phyloP scores from a whole-genome alignment of 1,140 invertebrate genomes.

The Drosophila oshimai region DNA sequence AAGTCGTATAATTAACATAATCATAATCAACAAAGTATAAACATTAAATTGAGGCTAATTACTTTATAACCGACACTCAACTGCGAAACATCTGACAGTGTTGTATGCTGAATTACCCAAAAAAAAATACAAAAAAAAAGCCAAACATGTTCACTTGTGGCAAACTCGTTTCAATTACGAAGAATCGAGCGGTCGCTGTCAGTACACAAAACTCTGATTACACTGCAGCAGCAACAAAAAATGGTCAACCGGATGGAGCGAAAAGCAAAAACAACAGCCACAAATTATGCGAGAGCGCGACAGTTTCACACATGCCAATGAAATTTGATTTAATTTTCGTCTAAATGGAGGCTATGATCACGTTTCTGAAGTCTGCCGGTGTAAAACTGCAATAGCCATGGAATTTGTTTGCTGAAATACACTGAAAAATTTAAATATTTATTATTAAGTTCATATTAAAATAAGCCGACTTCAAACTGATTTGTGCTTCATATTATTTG shows the following conservation, averaged over 20 bases:
- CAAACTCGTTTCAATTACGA: constrained; percentile 78
- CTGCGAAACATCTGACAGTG: constrained; percentile 66
- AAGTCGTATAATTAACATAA: constrained; percentile 81
- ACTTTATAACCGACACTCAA: constrained; percentile 81
- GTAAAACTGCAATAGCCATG: constrained; percentile 29
- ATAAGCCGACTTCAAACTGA: not conserved
- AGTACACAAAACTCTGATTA: constrained; percentile 30
- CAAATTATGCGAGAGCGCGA: constrained; percentile 43
- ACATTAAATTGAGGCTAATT: constrained; percentile 81
- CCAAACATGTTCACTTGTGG: constrained; percentile 73
- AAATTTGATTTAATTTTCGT: constrained; percentile 72
- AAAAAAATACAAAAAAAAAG: constrained; percentile 35
- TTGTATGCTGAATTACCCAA: constrained; percentile 40
- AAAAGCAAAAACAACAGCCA: constrained; percentile 9
- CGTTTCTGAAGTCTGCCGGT: constrained; percentile 51
- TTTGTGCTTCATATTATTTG: too few relatives aligned
- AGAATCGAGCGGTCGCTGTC: constrained; percentile 38
- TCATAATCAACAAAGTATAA: constrained; percentile 81
- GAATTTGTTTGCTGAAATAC: not conserved
- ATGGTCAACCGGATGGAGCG: constrained; percentile 32
- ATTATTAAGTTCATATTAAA: not conserved
- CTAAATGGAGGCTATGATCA: constrained; percentile 69
- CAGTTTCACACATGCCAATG: constrained; percentile 60
- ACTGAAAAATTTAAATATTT: constrained; percentile 9
- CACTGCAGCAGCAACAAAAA: constrained; percentile 18